Evolutionary conservation across 2,888 invertebrate species (phyloP), one percentile per base, ranked within the genome.

Genomic region (Pollenia amentaria): DNA sequence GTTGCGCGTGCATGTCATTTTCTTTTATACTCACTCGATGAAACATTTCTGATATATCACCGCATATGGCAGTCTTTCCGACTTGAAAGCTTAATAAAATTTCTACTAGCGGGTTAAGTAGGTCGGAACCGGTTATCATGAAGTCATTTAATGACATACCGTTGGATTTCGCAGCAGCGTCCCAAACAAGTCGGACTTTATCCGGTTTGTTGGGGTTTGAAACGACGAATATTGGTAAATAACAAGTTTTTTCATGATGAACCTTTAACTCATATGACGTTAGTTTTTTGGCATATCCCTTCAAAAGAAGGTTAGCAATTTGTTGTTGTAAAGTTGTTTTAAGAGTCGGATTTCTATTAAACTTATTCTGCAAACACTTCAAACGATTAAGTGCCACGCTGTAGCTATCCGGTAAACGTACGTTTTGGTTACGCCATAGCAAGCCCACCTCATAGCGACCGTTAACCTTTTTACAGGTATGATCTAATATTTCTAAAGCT

Each of bases 131-230:
- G 11, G 38, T n/a, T 2, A 10, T 9, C 29, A 67, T 42, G 11
- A 70, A 40, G 14, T 53, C 42, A n/a, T 53, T 53, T 40, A 53
- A 12, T 1, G 18, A 16, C 0, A 11, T 16, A 12, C 53, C 40
- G 16, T 40, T 53, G n/a, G 40, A 53, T 42, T 72, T 75, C 6
- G 62, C 62, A 8, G 72, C 80, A 16, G 72, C 80, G 21, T 72
- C 73, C 79, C 77, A 78, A 1, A 78, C 75, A 14, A 81, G 8
- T n/a, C 81, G 40, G 4, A 67, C 10, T 48, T 57, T 77, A 3
- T 38, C 57, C 0, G 88, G 89, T 64, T 91, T 90, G 72, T 87
- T 88, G 42, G 88, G 76, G 40, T 88, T 87, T 18, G 21, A n/a
- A 1, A 67, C 48, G n/a, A 76, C 75, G 64, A 80, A 80, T 55